phyloP scores from a whole-genome alignment of 2,113 vertebrate genomes.

The Paradisaea rubra region DNA sequence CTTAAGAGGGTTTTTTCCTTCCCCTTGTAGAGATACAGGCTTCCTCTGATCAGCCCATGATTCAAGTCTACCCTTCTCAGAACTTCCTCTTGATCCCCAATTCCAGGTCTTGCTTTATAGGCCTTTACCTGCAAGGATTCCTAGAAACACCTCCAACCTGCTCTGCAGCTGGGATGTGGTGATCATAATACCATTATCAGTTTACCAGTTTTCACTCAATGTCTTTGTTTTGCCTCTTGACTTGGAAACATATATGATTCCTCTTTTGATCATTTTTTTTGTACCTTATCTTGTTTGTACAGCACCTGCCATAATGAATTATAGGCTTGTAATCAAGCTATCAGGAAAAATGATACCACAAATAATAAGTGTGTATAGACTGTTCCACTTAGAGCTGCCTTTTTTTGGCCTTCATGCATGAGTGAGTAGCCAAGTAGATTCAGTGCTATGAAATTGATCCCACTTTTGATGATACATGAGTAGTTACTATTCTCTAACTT shows the following conservation, averaged over 20 bases:
- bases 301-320: background rate
- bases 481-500: background rate
- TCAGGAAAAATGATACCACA: background rate
- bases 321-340: background rate
- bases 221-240: background rate
- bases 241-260: background rate
- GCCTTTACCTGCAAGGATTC: background rate
- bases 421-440: background rate
- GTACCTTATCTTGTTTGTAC: background rate
- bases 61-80: background rate
- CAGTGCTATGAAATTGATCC: background rate
- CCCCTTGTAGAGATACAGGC: background rate
- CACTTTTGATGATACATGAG: background rate
- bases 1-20: background rate
- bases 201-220: background rate
- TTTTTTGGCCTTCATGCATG: background rate
- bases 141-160: background rate
- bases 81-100: background rate
- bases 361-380: background rate
- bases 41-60: background rate
- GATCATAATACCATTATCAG: no score
- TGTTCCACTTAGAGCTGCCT: background rate
- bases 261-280: background rate
- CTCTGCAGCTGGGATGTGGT: background rate
- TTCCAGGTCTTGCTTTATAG: background rate